phyloP scores from a whole-genome alignment of 2,797 vertebrate genomes.

The Scomberomorus guttatus region DNA sequence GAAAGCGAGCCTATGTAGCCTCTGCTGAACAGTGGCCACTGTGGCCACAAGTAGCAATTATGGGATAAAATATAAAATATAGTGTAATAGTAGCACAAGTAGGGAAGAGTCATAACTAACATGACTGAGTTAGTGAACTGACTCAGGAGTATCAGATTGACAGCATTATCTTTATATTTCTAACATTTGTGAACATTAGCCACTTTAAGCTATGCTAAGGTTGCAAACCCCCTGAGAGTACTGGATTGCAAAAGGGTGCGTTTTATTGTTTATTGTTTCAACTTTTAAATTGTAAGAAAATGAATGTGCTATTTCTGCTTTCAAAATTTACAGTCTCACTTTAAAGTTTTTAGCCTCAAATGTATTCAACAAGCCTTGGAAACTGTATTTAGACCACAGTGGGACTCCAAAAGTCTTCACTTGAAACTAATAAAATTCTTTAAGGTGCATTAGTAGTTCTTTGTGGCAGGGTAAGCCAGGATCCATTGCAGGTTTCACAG shows the following conservation, averaged over 20 bases:
- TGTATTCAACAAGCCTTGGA: neutral
- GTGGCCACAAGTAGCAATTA: neutral
- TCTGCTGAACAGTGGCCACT: slow-evolving; percentile 7
- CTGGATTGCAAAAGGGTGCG: neutral
- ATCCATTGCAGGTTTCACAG: slow-evolving; percentile 23
- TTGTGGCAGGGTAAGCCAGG: neutral
- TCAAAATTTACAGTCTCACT: neutral
- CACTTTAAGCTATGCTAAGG: neutral
- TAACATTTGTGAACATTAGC: neutral
- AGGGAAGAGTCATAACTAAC: neutral
- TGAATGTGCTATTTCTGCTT: neutral
- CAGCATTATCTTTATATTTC: neutral
- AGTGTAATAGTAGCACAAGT: slow-evolving; percentile 2
- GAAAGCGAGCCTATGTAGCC: neutral
- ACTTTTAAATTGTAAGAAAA: neutral
- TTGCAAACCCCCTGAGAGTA: too few species aligned
- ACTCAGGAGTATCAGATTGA: slow-evolving; percentile 10
- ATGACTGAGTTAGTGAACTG: neutral
- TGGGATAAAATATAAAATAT: neutral
- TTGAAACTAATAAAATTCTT: slow-evolving; percentile 32
- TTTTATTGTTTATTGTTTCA: neutral
- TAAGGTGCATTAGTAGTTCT: slow-evolving; percentile 10
- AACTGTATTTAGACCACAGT: neutral
- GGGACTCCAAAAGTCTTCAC: neutral
- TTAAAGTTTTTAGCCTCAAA: neutral